Percentiles rank a stretch among this genome's conserved stretches.
phyloP scores from a whole-genome alignment of 2,888 invertebrate species.

The Esperia sulphurella region DNA sequence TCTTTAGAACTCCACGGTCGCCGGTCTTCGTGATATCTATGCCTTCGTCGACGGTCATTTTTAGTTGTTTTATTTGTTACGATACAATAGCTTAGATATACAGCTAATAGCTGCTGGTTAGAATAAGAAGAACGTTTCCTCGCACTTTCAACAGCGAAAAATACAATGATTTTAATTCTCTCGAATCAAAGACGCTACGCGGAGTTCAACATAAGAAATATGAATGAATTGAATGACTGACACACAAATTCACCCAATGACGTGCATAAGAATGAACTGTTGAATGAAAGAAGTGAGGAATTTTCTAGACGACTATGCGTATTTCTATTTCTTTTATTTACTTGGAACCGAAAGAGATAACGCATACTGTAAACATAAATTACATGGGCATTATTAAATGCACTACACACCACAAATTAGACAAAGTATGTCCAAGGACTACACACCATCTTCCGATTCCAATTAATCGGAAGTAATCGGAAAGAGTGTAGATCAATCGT shows the following conservation, averaged over 20 bases:
- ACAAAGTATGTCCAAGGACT: too few relatives aligned
- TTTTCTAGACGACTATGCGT: constrained; percentile 25
- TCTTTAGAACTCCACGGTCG: constrained; percentile 89
- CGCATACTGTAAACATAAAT: not conserved
- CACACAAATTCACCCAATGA: not conserved
- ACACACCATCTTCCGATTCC: too few relatives aligned
- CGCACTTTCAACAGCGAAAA: too few relatives aligned
- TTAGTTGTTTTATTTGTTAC: not conserved
- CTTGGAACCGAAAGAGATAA: not conserved
- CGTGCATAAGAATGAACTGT: too few relatives aligned
- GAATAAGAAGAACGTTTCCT: too few relatives aligned
- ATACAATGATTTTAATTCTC: too few relatives aligned
- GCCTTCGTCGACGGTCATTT: constrained; percentile 69
- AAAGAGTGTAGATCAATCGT: too few relatives aligned
- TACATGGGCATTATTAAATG: too few relatives aligned
- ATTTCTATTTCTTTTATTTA: not conserved
- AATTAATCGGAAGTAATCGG: too few relatives aligned
- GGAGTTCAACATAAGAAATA: constrained; percentile 5
- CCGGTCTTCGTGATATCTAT: constrained; percentile 59
- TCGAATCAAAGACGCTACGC: constrained; percentile 18
- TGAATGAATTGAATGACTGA: constrained; percentile 14
- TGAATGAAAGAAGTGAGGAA: constrained; percentile 19
- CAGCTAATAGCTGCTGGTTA: too few relatives aligned
- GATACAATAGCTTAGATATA: too few relatives aligned
- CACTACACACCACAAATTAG: too few relatives aligned